These are phyloP conservation scores for Hirtodrosophila trivittata DNA, from an alignment of 2,888 invertebrate species.

Conservation along the genomic window DNA sequence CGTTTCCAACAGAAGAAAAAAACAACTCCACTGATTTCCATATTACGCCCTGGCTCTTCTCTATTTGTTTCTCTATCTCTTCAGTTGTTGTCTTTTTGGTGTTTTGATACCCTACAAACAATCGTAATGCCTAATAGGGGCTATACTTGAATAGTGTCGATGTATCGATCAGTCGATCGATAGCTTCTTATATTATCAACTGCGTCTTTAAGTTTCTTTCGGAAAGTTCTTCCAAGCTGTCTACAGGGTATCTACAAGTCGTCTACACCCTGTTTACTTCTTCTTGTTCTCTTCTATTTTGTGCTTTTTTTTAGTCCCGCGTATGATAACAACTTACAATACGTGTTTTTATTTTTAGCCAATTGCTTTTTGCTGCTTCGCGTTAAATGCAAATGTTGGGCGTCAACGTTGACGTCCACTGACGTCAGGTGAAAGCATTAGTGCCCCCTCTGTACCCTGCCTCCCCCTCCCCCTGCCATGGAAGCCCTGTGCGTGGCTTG, in stretches of 20 bases:
- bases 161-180: no score
- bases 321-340: slow-evolving; percentile 36
- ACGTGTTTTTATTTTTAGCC: slow-evolving; percentile 52
- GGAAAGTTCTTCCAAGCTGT: no score
- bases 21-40: slow-evolving; percentile 57
- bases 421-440: slow-evolving; percentile 51
- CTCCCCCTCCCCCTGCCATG: not conserved
- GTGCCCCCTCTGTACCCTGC: slow-evolving; percentile 3
- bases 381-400: slow-evolving; percentile 41
- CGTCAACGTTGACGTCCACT: slow-evolving; percentile 12
- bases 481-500: not conserved
- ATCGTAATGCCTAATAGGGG: no score
- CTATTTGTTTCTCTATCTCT: slow-evolving; percentile 10
- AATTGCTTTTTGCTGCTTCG: slow-evolving; percentile 38
- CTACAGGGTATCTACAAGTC: no score
- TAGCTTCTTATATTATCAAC: no score
- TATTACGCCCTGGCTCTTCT: slow-evolving; percentile 29
- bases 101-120: not conserved
- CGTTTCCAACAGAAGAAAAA: not conserved
- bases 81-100: slow-evolving; percentile 9
- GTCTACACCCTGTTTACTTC: no score
- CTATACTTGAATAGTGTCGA: slow-evolving; percentile 7
- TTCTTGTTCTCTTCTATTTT: no score
- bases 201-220: no score
- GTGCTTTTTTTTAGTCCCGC: no score